Evolutionary conservation across 2,113 vertebrate species (phyloP).

Genomic region (Thalassarche chlororhynchos): DNA sequence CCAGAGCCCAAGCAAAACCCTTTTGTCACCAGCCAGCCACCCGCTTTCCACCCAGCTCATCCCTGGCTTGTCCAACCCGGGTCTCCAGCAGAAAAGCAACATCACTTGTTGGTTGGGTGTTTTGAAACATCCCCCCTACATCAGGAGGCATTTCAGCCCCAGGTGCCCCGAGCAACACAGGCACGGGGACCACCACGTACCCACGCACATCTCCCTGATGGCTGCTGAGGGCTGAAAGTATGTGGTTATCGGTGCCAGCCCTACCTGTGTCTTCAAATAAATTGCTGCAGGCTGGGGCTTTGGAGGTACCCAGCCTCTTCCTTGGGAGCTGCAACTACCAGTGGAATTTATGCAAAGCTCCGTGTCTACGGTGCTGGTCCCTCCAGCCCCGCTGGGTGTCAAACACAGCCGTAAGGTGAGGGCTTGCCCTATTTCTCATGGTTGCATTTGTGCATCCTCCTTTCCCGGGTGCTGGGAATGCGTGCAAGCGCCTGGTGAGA

Average conservation of each 20-base stretch:
- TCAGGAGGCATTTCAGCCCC: background rate
- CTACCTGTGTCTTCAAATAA: background rate
- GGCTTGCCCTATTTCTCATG: background rate
- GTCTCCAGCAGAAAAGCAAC: background rate
- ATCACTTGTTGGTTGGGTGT: background rate
- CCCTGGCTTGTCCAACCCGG: background rate
- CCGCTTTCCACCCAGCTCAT: background rate
- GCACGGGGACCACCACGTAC: background rate
- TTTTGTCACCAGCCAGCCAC: background rate
- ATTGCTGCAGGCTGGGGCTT: background rate
- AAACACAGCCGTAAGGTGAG: background rate
- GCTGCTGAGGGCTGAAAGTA: background rate
- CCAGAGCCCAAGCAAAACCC: background rate
- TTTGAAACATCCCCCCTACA: background rate
- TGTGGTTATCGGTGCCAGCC: background rate
- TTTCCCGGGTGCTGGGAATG: background rate
- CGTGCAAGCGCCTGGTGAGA: background rate
- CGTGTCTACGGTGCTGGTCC: accelerated
- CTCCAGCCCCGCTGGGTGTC: background rate
- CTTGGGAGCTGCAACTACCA: background rate
- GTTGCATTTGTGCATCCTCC: background rate
- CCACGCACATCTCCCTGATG: background rate
- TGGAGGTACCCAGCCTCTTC: background rate
- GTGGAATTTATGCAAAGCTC: background rate
- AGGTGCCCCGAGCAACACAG: accelerated